Conservation (phyloP, 2,113 vertebrate genomes). For the Halcyon senegalensis region DNA sequence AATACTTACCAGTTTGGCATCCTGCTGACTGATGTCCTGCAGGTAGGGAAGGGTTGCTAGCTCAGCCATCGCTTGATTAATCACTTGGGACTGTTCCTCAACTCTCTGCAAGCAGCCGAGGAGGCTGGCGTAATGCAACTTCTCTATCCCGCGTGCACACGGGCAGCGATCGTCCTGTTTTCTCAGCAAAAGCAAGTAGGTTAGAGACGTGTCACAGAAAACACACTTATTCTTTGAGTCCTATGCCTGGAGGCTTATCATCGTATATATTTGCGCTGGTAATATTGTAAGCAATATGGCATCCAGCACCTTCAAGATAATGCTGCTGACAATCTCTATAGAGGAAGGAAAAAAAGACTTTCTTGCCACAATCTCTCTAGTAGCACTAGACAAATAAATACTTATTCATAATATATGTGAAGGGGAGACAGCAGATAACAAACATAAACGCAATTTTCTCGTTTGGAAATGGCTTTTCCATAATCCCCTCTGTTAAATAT, state of each 20-base stretch:
- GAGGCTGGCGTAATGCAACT: constrained; percentile 74
- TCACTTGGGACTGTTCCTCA: constrained; percentile 71
- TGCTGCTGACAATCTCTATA: background rate
- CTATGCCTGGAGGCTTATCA: background rate
- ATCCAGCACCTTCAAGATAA: constrained; percentile 14
- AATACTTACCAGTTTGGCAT: constrained; percentile 67
- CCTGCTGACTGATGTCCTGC: constrained; percentile 73
- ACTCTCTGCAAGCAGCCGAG: constrained; percentile 67
- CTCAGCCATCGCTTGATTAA: constrained; percentile 80
- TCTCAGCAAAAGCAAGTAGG: background rate
- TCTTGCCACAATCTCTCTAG: background rate
- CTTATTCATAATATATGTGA: background rate
- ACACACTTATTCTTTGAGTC: background rate
- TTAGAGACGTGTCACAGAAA: background rate
- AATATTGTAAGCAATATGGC: background rate
- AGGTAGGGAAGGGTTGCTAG: constrained; percentile 79
- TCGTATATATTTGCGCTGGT: background rate
- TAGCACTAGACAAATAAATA: constrained; percentile 44
- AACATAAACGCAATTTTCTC: constrained; percentile 23
- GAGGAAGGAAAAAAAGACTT: background rate
- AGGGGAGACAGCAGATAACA: background rate
- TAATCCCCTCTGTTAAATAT: constrained; percentile 31
- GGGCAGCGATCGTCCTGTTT: constrained; percentile 52
- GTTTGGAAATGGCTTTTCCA: constrained; percentile 26
- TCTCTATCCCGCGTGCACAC: constrained; percentile 76